Conservation (phyloP, 2,888 invertebrate genomes). For the Acleris literana region DNA sequence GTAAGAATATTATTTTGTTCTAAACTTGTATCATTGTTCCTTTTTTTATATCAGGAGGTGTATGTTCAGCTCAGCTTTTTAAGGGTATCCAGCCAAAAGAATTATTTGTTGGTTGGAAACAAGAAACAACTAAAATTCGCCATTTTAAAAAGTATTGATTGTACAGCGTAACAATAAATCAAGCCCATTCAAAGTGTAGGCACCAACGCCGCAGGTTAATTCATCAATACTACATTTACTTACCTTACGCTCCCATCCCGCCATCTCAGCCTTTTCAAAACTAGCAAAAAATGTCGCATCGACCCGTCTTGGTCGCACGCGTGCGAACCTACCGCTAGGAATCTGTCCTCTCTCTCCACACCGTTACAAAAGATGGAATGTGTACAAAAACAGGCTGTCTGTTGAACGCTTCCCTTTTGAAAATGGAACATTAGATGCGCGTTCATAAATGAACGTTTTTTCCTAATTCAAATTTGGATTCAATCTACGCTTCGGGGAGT, state of each 20-base stretch:
- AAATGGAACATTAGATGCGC: slow-evolving; percentile 51
- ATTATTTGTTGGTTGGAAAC: no score
- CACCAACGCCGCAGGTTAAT: background rate
- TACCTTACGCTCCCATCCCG: slow-evolving; percentile 9
- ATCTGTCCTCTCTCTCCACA: slow-evolving; percentile 44
- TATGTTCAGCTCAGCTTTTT: no score
- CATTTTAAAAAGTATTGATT: background rate
- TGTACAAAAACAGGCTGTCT: slow-evolving; percentile 58
- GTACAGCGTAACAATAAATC: background rate
- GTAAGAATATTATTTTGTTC: background rate
- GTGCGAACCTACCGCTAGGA: slow-evolving; percentile 16
- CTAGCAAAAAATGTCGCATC: slow-evolving; percentile 52
- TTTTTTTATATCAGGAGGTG: no score
- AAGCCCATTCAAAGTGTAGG: background rate
- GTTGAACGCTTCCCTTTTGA: slow-evolving; percentile 56
- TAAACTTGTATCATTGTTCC: no score
- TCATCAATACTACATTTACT: slow-evolving; percentile 10
- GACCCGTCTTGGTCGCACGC: slow-evolving; percentile 46
- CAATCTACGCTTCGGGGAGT: slow-evolving; percentile 6
- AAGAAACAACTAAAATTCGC: background rate
- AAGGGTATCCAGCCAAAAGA: no score
- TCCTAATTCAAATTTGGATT: slow-evolving; percentile 30
- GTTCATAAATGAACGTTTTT: slow-evolving; percentile 50
- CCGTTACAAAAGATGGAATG: slow-evolving; percentile 69
- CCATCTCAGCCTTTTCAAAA: slow-evolving; percentile 38